Conservation (phyloP, 1,140 invertebrate genomes). For the Bombus superbus region DNA sequence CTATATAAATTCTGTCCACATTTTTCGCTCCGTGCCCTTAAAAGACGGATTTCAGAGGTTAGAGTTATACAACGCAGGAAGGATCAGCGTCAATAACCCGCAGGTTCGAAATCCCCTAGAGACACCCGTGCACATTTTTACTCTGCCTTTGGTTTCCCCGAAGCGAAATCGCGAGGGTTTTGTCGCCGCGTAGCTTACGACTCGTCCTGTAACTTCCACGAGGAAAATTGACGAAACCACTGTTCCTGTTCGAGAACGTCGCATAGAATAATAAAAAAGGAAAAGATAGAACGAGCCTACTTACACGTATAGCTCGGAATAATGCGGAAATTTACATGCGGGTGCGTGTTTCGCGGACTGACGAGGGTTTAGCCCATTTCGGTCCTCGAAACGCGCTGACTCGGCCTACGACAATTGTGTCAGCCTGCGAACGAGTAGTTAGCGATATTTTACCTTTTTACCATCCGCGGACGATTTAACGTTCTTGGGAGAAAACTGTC, state of each 20-base stretch:
- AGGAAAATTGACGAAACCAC: conserved; percentile 47
- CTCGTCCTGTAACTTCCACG: not conserved
- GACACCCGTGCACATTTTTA: conserved; percentile 37
- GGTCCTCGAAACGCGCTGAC: not conserved
- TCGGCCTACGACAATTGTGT: conserved; percentile 35
- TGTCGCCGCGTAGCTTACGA: conserved; percentile 10
- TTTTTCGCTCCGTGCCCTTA: not conserved
- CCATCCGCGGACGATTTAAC: conserved; percentile 23
- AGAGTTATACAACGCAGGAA: conserved; percentile 1
- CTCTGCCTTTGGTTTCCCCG: not conserved
- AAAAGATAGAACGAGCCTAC: not conserved
- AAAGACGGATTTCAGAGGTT: conserved; percentile 17
- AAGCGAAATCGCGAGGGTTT: conserved; percentile 27
- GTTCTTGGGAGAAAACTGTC: conserved; percentile 6
- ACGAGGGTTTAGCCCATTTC: not conserved
- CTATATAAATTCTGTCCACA: conserved; percentile 15
- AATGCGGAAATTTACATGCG: conserved; percentile 48
- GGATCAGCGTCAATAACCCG: conserved; percentile 44
- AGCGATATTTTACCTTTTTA: conserved; percentile 42
- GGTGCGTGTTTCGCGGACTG: not conserved
- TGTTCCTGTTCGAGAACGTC: not conserved
- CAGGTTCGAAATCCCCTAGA: conserved; percentile 26
- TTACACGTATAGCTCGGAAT: conserved; percentile 12
- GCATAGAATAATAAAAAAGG: conserved; percentile 39
- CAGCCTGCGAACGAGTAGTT: conserved; percentile 56